These are phyloP conservation scores for Erythrocercus mccallii DNA, from an alignment of 2,113 vertebrate genomes.

Conservation along the genomic window DNA sequence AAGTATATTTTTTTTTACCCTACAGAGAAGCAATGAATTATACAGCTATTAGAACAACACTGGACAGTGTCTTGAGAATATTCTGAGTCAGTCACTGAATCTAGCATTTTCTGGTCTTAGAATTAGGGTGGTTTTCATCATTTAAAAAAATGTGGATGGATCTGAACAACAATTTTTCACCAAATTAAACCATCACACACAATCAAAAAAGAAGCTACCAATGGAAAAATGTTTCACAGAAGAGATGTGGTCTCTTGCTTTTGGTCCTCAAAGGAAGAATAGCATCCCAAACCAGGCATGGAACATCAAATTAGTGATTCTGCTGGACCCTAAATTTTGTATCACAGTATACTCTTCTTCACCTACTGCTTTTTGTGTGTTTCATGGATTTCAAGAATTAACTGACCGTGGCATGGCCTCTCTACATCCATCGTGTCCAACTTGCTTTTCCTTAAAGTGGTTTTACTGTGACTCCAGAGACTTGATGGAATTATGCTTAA, in stretches of 20 bases:
- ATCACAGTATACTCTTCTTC: background rate
- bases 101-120: background rate
- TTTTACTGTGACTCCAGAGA: background rate
- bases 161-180: background rate
- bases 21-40: background rate
- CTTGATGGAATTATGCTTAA: background rate
- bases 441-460: background rate
- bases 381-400: background rate
- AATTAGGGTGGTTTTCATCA: background rate
- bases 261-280: background rate
- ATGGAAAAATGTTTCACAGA: background rate
- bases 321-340: background rate
- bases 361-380: background rate
- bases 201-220: background rate
- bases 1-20: background rate
- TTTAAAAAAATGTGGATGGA: background rate
- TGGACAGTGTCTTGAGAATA: background rate
- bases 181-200: background rate
- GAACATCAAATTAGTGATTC: background rate
- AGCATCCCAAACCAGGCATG: background rate
- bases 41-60: background rate
- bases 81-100: background rate
- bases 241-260: background rate
- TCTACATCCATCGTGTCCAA: background rate
- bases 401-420: background rate